A percentile compares a stretch with the other conserved stretches of the same genome.
phyloP scores from a whole-genome alignment of 2,113 vertebrate species.

The Nematolebias whitei region DNA sequence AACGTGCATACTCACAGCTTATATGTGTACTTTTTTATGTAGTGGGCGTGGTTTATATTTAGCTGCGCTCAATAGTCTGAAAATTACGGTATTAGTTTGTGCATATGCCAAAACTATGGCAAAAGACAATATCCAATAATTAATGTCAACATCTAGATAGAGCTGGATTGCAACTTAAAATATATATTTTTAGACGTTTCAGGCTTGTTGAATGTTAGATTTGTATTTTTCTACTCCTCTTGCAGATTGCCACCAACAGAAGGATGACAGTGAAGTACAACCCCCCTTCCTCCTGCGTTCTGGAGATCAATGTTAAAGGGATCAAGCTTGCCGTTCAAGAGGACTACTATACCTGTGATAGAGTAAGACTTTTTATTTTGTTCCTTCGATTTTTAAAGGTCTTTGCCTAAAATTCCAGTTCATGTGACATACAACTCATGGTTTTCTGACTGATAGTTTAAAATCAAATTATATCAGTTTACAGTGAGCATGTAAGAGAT shows the following conservation, averaged over 20 bases:
- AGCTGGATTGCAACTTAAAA: background rate
- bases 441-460: no score
- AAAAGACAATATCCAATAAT: background rate
- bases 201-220: background rate
- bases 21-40: no score
- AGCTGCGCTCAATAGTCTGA: no score
- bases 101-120: background rate
- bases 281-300: conserved; percentile 92
- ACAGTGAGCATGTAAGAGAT: no score
- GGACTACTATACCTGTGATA: conserved; percentile 85
- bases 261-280: conserved; percentile 97
- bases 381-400: background rate
- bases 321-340: conserved; percentile 94
- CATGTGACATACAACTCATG: no score
- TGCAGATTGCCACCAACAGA: conserved; percentile 93
- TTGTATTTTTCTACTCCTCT: background rate
- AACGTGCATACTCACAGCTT: no score
- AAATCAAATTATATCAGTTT: no score
- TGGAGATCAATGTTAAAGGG: conserved; percentile 94
- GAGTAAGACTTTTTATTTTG: conserved; percentile 66
- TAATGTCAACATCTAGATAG: no score
- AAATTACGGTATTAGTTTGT: no score
- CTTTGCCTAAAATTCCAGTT: no score
- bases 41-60: no score
- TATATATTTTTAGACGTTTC: background rate